A percentile compares a stretch with the other conserved stretches of the same genome.
Conservation (phyloP, 1,140 invertebrate species). For the Brachionus sp. region DNA sequence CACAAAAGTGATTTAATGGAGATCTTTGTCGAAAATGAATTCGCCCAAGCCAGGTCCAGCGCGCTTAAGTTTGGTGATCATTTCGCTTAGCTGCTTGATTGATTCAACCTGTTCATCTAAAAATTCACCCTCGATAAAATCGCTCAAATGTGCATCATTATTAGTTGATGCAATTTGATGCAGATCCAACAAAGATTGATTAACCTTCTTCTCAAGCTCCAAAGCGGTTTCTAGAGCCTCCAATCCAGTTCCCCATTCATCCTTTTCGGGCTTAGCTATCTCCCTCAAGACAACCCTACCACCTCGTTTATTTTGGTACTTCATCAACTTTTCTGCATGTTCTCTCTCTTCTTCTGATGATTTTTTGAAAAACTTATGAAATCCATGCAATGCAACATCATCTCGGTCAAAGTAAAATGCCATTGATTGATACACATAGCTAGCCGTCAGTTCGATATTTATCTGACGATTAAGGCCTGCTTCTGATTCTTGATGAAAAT, state of each 20-base stretch:
- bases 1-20: constrained; percentile 51
- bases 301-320: constrained; percentile 83
- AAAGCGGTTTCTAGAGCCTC: constrained; percentile 70
- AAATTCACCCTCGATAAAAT: constrained; percentile 82
- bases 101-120: constrained; percentile 82
- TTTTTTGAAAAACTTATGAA: constrained; percentile 81
- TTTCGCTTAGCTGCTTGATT: constrained; percentile 75
- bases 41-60: constrained; percentile 66
- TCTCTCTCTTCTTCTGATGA: constrained; percentile 79
- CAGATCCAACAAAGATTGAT: constrained; percentile 69
- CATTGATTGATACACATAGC: constrained; percentile 67
- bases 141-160: constrained; percentile 67
- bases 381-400: constrained; percentile 76
- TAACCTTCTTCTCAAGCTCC: constrained; percentile 71
- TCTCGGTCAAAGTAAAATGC: constrained; percentile 71
- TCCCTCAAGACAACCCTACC: constrained; percentile 66
- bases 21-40: constrained; percentile 78
- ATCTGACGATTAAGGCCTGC: constrained; percentile 77
- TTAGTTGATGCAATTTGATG: constrained; percentile 57
- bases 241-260: constrained; percentile 65
- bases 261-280: constrained; percentile 66
- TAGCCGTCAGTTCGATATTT: constrained; percentile 75
- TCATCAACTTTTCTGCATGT: constrained; percentile 82
- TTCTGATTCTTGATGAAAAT: constrained; percentile 60
- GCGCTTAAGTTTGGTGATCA: constrained; percentile 70